Conservation (phyloP, 92 coral and sea anemone species). For the Hydrozoanthus gracilis region DNA sequence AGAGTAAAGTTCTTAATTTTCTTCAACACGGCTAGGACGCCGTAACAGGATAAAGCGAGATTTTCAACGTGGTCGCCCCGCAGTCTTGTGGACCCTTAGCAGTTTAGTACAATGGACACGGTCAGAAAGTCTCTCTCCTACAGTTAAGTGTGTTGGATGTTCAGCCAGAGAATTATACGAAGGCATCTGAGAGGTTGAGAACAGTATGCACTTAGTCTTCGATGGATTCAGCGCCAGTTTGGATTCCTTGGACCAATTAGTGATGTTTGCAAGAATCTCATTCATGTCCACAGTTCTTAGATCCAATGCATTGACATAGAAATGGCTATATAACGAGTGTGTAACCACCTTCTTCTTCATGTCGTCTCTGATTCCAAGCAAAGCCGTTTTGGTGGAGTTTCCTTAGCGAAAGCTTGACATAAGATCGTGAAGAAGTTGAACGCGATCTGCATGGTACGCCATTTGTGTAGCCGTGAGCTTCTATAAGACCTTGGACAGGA, state of each 20-base stretch:
- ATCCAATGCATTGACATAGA: background rate
- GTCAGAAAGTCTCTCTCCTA: background rate
- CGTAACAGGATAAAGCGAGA: background rate
- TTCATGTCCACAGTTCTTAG: constrained; percentile 8
- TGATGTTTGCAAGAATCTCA: background rate
- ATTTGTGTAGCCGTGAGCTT: no score
- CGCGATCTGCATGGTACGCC: no score
- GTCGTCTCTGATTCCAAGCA: no score
- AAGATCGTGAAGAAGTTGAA: no score
- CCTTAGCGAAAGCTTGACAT: no score
- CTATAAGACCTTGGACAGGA: no score
- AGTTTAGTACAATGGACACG: constrained; percentile 17
- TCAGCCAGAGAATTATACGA: background rate
- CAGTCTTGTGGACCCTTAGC: background rate
- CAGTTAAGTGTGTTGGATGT: background rate
- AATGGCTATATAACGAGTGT: background rate
- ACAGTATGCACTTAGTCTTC: constrained; percentile 22
- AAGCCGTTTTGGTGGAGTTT: no score
- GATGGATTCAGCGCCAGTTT: constrained; percentile 7
- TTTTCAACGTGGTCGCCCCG: background rate
- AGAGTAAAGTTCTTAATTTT: background rate
- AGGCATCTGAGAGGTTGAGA: constrained; percentile 25
- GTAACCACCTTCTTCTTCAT: no score
- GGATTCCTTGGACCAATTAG: background rate
- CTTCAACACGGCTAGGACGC: background rate